Base-by-base conservation (phyloP, 1,140 invertebrate genomes). In the Patella vulgata region DNA sequence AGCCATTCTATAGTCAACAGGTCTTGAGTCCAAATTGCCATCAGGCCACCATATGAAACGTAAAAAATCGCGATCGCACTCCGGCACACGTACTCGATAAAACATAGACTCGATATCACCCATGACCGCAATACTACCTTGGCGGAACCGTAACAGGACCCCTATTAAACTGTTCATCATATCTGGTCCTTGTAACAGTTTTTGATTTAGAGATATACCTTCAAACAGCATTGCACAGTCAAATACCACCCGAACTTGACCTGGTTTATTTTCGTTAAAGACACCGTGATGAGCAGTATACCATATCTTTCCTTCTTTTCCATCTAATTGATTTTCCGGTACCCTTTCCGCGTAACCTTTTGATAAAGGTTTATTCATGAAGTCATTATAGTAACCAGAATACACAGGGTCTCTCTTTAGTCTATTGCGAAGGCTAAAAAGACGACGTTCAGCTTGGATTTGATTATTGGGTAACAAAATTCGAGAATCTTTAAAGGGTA, bases 51-150 rank as follows among this genome's bases (percentile, higher is more conserved):
- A n/a, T n/a, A n/a, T n/a, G n/a, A n/a, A n/a, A n/a, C n/a, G n/a
- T n/a, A n/a, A n/a, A n/a, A n/a, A n/a, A n/a, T n/a, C n/a, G n/a
- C n/a, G n/a, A n/a, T n/a, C n/a, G n/a, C n/a, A n/a, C n/a, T n/a
- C n/a, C n/a, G 21, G 19, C 0, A 68, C 68, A 8, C 46, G 48
- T 27, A 77, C 51, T 33, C 72, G 72, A 28, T 76, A 58, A 27
- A 75, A 79, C 77, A 80, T 80, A 0, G 25, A 17, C 36, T 70
- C 63, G 3, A 80, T 70, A n/a, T n/a, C n/a, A n/a, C n/a, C n/a
- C n/a, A n/a, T n/a, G n/a, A n/a, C n/a, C n/a, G n/a, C n/a, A n/a
- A n/a, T n/a, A n/a, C n/a, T n/a, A n/a, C n/a, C n/a, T n/a, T n/a
- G n/a, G n/a, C n/a, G n/a, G n/a, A n/a, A n/a, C n/a, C n/a, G n/a